Conservation (phyloP, 2,797 vertebrate species). For the Muscicapa striata region DNA sequence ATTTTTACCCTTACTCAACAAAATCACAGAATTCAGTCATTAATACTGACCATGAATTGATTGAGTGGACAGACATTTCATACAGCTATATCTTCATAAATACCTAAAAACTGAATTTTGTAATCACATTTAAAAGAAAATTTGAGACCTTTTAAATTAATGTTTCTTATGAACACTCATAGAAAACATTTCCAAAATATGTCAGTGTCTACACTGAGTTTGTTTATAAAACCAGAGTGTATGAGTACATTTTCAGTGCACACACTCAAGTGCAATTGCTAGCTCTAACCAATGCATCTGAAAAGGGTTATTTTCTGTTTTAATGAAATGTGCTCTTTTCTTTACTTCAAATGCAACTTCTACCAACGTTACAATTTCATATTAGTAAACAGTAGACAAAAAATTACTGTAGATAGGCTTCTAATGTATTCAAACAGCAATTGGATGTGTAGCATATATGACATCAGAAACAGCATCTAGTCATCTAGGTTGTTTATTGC, state of each 20-base stretch:
- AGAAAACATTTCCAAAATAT: background rate
- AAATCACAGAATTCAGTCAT: background rate
- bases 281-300: background rate
- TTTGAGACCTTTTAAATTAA: background rate
- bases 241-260: background rate
- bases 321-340: conserved; percentile 2
- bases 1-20: background rate
- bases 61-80: background rate
- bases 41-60: background rate
- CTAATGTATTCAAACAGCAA: background rate
- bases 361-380: background rate
- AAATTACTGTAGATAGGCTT: background rate
- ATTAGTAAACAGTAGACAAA: background rate
- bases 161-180: background rate
- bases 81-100: background rate
- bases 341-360: background rate
- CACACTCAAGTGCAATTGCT: background rate
- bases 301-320: conserved; percentile 45
- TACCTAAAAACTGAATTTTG: background rate
- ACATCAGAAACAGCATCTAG: background rate
- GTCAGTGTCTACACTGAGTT: background rate
- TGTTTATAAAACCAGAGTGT: background rate
- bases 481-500: background rate
- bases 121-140: background rate
- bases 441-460: background rate